Evolutionary conservation across 2,888 invertebrate genomes (phyloP).

Genomic region (Margaritifera margaritifera): DNA sequence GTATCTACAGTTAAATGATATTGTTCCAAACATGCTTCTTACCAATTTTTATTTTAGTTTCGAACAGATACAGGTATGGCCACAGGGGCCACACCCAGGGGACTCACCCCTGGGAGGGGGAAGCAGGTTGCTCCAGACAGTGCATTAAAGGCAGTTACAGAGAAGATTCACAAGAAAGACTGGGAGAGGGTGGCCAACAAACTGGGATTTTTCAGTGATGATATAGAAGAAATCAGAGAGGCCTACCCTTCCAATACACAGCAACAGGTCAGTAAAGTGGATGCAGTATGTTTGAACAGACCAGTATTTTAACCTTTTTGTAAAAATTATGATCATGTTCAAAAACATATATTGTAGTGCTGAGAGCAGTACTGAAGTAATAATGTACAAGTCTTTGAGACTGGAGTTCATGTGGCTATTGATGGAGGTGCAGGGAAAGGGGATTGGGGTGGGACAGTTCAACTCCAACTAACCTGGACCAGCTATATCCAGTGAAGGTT

Average conservation of each 20-base stretch:
- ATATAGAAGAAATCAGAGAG: conserved; percentile 50
- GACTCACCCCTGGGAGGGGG: conserved; percentile 15
- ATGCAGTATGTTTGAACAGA: not conserved
- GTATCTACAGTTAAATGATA: not conserved
- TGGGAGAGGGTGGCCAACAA: conserved; percentile 61
- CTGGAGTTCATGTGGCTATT: no score
- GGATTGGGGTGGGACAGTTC: no score
- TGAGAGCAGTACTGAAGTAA: no score
- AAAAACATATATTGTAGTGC: no score
- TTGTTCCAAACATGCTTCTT: not conserved
- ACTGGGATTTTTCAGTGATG: conserved; percentile 56
- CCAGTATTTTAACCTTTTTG: not conserved
- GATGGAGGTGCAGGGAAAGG: no score
- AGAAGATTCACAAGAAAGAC: conserved; percentile 57
- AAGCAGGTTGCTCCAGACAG: conserved; percentile 51
- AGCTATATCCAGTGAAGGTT: no score
- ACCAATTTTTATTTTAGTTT: conserved; percentile 18
- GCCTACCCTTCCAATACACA: conserved; percentile 43
- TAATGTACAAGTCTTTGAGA: no score
- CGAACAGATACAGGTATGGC: conserved; percentile 24
- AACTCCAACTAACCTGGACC: no score
- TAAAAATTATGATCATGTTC: no score
- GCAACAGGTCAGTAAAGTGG: conserved; percentile 43
- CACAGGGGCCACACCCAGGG: conserved; percentile 8
- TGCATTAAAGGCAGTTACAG: conserved; percentile 55